Evolutionary conservation across 2,888 invertebrate genomes (phyloP).

Genomic region (Rhimphoctona megacephalus): DNA sequence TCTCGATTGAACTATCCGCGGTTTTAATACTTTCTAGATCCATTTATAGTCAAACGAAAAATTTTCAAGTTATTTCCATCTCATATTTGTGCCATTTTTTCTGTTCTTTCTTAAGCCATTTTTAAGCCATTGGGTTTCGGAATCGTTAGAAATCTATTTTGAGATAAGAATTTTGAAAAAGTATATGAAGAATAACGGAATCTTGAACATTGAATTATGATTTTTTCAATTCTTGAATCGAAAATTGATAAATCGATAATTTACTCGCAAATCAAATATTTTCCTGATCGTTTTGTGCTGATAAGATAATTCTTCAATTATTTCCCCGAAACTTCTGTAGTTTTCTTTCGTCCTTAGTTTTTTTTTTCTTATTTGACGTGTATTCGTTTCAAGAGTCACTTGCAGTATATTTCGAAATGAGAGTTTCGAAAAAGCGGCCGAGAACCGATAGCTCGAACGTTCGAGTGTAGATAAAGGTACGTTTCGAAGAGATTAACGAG

Average conservation of each 20-base stretch:
- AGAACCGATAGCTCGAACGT: constrained; percentile 35
- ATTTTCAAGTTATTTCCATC: too few relatives aligned
- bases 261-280: not conserved
- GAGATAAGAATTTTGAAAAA: not conserved
- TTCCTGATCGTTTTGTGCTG: not conserved
- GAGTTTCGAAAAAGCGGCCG: constrained; percentile 27
- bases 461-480: constrained; percentile 56
- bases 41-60: too few relatives aligned
- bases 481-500: constrained; percentile 59
- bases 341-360: not conserved
- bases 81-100: too few relatives aligned
- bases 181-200: not conserved
- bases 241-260: not conserved
- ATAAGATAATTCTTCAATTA: not conserved
- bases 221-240: not conserved
- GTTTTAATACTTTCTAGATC: too few relatives aligned
- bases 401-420: constrained; percentile 11
- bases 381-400: constrained; percentile 6
- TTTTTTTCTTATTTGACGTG: not conserved
- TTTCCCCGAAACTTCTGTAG: not conserved
- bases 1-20: too few relatives aligned
- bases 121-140: too few relatives aligned
- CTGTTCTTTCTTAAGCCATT: too few relatives aligned
- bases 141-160: not conserved
- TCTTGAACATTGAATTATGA: not conserved